Conservation (phyloP, 2,113 vertebrate genomes). For the Orthonyx spaldingii region DNA sequence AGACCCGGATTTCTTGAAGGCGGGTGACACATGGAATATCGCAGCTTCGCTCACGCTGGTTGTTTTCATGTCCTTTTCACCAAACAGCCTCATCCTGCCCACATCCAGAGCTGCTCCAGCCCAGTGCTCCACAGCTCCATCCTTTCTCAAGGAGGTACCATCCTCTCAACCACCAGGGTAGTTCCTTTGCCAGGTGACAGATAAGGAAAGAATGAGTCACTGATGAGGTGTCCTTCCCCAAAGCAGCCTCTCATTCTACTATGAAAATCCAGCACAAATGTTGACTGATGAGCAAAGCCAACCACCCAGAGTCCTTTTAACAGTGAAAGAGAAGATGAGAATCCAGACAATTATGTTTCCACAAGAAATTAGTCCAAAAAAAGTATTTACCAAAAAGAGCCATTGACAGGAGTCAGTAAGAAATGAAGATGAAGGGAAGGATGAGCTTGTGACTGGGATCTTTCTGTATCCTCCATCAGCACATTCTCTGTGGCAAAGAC, state of each 20-base stretch:
- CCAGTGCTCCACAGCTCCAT: background rate
- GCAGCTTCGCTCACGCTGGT: fast-evolving
- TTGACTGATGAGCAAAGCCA: background rate
- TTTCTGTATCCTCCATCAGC: background rate
- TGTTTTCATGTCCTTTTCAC: background rate
- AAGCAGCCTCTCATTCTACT: background rate
- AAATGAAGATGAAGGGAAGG: background rate
- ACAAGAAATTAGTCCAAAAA: background rate
- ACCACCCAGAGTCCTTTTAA: background rate
- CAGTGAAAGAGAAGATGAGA: background rate
- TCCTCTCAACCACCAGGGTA: background rate
- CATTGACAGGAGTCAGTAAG: background rate
- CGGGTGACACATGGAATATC: fast-evolving
- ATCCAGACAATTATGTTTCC: background rate
- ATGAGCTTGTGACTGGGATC: background rate
- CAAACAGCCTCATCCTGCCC: background rate
- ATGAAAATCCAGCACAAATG: background rate
- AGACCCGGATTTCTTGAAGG: background rate
- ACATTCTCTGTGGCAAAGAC: background rate
- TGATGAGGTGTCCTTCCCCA: background rate
- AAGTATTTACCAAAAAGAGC: background rate
- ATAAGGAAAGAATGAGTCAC: background rate
- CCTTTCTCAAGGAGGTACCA: background rate
- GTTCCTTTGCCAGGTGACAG: background rate
- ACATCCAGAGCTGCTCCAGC: too few relatives aligned